Evolutionary conservation across 1,140 invertebrate genomes (phyloP), one percentile per base, ranked within the genome.

Genomic region (Chrysoperla carnea): DNA sequence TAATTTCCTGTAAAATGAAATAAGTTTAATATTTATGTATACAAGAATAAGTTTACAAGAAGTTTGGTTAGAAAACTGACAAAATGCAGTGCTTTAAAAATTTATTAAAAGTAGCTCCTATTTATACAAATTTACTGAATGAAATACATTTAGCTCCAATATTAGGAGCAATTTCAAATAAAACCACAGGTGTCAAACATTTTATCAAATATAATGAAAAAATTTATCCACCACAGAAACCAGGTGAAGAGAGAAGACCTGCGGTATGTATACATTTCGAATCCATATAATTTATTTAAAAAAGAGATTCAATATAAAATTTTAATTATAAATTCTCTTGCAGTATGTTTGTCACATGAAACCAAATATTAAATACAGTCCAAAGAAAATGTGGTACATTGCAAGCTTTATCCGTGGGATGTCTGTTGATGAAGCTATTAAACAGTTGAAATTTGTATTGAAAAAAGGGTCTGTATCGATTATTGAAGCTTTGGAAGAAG

Each of bases 381-480:
- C 80, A 1, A 78, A 84, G 50, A 94, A 92, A 56, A 76, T 95
- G 75, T 93, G 85, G 85, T 95, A 92, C 52, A 72, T 91, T 29
- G 84, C 89, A 3, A 64, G 61, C 50, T 72, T 93, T 51, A 76
- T 95, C 6, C 68, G 91, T 52, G 93, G 93, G 8, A 83, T 96
- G 83, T 69, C 78, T 15, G 76, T 96, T 1, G 91, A 96, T 64
- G 90, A 96, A 66, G 92, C 93, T 36, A 52, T 95, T 1, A 89
- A 84, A 60, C 89, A 95, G 60, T 63, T 95, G 4, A 78, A 73
- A 51, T 93, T 90, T 68, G 62, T 88, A 1, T 56, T 70, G 6
- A 83, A 76, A 49, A 94, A 95, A 68, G 92, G 91, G 37, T 83
- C 84, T 36, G 61, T 58, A 23, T 73, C 78, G 62, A 77, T 83